Evolutionary conservation across 2,797 vertebrate species (phyloP).

Genomic region (Ptychobarbus kaznakovi): DNA sequence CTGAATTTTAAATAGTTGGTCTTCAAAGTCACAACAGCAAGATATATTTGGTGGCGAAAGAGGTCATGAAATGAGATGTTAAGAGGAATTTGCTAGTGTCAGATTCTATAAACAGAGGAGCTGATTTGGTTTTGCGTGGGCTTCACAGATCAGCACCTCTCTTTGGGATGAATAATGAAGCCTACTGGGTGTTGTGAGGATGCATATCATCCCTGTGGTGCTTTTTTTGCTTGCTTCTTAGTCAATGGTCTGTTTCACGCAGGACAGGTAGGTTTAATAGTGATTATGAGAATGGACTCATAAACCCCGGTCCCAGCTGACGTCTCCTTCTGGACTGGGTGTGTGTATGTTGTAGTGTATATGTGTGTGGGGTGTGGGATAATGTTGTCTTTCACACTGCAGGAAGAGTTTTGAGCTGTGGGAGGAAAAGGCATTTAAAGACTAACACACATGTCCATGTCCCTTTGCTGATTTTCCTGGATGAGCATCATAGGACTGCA

Average conservation of each 20-base stretch:
- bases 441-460: slow-evolving; percentile 26
- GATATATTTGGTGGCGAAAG: background rate
- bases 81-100: slow-evolving; percentile 43
- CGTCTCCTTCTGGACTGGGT: slow-evolving; percentile 61
- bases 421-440: slow-evolving; percentile 45
- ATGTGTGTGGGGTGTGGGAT: slow-evolving; percentile 12
- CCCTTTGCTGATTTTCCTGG: slow-evolving; percentile 46
- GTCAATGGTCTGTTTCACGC: slow-evolving; percentile 15
- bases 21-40: slow-evolving; percentile 7
- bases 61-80: slow-evolving; percentile 23
- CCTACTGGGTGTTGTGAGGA: slow-evolving; percentile 69
- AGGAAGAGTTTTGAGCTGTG: slow-evolving; percentile 40
- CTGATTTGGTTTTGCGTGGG: slow-evolving; percentile 28
- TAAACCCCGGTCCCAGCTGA: slow-evolving; percentile 2
- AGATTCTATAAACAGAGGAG: slow-evolving; percentile 52
- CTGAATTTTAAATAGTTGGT: slow-evolving; percentile 20
- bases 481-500: slow-evolving; percentile 65
- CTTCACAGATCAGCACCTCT: slow-evolving; percentile 66
- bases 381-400: slow-evolving; percentile 51
- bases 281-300: slow-evolving; percentile 13
- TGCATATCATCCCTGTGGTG: slow-evolving; percentile 62
- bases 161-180: slow-evolving; percentile 69
- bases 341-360: background rate
- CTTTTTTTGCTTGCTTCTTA: background rate
- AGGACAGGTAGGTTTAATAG: slow-evolving; percentile 6